Conservation (phyloP, 2,113 vertebrate species). For the Bolborhynchus lineola region DNA sequence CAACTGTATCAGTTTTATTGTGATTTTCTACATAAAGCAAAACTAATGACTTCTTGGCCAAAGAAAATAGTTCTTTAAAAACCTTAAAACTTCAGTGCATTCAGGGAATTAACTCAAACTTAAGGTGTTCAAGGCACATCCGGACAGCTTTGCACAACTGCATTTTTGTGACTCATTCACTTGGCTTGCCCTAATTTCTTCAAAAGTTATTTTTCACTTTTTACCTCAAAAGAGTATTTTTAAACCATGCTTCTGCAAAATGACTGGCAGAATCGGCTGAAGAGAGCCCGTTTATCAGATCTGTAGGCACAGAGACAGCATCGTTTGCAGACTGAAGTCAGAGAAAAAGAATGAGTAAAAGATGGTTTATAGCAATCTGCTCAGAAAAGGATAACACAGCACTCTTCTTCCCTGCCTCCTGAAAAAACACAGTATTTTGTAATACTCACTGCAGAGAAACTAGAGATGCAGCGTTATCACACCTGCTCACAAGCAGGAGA, state of each 20-base stretch:
- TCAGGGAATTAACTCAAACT: not conserved
- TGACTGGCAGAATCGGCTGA: not conserved
- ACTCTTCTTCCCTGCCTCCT: not conserved
- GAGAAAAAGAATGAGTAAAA: not conserved
- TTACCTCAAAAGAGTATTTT: not conserved
- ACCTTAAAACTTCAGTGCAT: not conserved
- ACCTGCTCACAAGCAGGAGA: not conserved
- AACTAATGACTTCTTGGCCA: not conserved
- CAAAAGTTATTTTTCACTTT: not conserved
- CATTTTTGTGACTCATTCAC: not conserved
- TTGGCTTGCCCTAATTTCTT: not conserved
- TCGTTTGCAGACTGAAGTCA: not conserved
- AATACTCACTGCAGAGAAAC: not conserved
- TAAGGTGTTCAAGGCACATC: not conserved
- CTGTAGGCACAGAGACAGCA: not conserved
- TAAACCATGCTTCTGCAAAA: not conserved
- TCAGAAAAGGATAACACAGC: not conserved
- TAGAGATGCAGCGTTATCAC: not conserved
- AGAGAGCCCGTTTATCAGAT: not conserved
- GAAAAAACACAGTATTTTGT: not conserved
- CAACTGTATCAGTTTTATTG: fast-evolving
- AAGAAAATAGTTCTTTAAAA: not conserved
- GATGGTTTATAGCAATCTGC: not conserved
- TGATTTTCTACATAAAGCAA: not conserved
- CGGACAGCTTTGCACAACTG: not conserved